A percentile compares a stretch with the other conserved stretches of the same genome.
Evolutionary conservation across 2,113 vertebrate genomes (phyloP).

Genomic region (Charina bottae): DNA sequence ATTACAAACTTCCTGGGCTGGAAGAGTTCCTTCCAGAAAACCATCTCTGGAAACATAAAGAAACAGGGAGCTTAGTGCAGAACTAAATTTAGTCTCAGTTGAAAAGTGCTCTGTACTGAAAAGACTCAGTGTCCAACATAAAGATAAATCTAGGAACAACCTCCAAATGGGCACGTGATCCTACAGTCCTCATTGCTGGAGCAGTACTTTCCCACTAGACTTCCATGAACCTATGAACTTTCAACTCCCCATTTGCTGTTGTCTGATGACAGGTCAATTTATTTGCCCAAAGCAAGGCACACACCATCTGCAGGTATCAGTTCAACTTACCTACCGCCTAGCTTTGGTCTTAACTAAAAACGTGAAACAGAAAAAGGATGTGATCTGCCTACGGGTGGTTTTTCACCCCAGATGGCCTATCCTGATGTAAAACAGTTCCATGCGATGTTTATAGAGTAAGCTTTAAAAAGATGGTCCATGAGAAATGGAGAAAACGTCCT

Average conservation of each 20-base stretch:
- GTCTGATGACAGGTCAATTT: neutral
- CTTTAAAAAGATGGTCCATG: neutral
- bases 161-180: neutral
- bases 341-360: neutral
- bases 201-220: neutral
- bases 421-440: neutral
- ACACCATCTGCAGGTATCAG: neutral
- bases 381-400: neutral
- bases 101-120: neutral
- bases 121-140: neutral
- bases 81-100: neutral
- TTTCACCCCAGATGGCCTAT: neutral
- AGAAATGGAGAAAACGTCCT: neutral
- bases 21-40: neutral
- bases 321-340: neutral
- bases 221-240: neutral
- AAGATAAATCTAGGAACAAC: neutral
- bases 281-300: neutral
- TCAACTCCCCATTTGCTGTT: neutral
- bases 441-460: neutral
- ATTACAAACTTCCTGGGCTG: neutral
- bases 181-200: neutral
- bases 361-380: neutral
- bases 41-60: neutral
- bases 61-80: neutral